A percentile compares a stretch with the other conserved stretches of the same genome.
Conservation (phyloP, 1,140 invertebrate species). For the Helicorthomorpha holstii region DNA sequence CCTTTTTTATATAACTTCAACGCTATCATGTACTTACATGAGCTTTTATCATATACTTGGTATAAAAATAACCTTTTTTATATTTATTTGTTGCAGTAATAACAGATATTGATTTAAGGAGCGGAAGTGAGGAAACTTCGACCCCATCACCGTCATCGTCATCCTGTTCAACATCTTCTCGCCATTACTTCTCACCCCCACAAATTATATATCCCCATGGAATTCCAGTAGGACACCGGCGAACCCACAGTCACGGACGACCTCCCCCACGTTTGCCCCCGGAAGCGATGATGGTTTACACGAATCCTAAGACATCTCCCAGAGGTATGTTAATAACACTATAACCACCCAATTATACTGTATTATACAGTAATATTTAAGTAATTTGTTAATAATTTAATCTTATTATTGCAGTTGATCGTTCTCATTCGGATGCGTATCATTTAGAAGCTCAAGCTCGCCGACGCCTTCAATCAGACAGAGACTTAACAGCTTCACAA, state of each 20-base stretch:
- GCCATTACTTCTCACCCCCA: background rate
- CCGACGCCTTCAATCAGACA: background rate
- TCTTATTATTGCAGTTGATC: background rate
- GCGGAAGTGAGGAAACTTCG: background rate
- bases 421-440: background rate
- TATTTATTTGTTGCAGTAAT: background rate
- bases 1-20: background rate
- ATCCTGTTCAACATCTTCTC: background rate
- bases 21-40: background rate
- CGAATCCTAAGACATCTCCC: background rate
- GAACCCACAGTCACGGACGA: background rate
- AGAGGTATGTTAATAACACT: background rate
- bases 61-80: too few relatives aligned
- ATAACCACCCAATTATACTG: background rate
- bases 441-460: background rate
- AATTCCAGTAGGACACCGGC: background rate
- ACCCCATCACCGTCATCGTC: background rate
- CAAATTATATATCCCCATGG: background rate
- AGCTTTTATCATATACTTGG: background rate
- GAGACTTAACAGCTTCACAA: too few relatives aligned
- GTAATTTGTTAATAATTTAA: background rate
- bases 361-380: background rate
- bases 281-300: background rate
- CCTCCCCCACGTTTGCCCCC: background rate
- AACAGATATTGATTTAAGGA: background rate